A percentile compares a stretch with the other conserved stretches of the same genome.
Conservation (phyloP, 2,797 vertebrate genomes). For the Tokudaia tokunoshimensis region DNA sequence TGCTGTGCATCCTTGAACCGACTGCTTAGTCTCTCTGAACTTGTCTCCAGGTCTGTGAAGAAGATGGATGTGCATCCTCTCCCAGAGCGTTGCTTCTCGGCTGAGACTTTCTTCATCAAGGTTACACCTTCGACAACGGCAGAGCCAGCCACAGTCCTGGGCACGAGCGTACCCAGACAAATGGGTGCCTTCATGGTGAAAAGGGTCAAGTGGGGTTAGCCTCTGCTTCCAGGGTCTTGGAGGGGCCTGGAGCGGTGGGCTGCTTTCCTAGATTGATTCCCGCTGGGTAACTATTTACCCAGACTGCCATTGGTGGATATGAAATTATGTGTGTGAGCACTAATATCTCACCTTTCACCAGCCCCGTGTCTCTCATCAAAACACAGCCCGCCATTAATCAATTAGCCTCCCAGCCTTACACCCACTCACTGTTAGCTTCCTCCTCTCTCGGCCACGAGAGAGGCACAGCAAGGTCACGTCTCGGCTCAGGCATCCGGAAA, state of each 20-base stretch:
- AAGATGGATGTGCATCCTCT: fast-evolving
- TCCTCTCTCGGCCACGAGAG: background rate
- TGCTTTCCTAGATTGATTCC: constrained; percentile 33
- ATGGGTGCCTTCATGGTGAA: background rate
- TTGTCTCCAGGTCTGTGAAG: background rate
- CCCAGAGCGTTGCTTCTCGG: background rate
- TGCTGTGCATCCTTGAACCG: background rate
- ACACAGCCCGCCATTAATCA: constrained; percentile 74
- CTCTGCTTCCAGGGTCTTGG: background rate
- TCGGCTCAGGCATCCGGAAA: background rate
- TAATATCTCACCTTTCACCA: constrained; percentile 75
- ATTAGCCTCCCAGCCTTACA: constrained; percentile 69
- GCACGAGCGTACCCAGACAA: background rate
- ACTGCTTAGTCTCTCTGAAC: constrained; percentile 44
- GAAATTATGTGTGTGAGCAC: constrained; percentile 71
- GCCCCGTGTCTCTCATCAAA: constrained; percentile 69
- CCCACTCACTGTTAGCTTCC: background rate
- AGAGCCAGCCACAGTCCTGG: background rate
- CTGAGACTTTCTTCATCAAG: background rate
- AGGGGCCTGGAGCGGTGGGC: background rate
- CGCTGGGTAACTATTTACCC: constrained; percentile 74
- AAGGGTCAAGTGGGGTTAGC: background rate
- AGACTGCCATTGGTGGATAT: constrained; percentile 46
- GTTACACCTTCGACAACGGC: background rate
- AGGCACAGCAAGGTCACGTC: background rate